Evolutionary conservation across 1,140 invertebrate species (phyloP), one percentile per base, ranked within the genome.

Genomic region (Cryptotermes secundus): DNA sequence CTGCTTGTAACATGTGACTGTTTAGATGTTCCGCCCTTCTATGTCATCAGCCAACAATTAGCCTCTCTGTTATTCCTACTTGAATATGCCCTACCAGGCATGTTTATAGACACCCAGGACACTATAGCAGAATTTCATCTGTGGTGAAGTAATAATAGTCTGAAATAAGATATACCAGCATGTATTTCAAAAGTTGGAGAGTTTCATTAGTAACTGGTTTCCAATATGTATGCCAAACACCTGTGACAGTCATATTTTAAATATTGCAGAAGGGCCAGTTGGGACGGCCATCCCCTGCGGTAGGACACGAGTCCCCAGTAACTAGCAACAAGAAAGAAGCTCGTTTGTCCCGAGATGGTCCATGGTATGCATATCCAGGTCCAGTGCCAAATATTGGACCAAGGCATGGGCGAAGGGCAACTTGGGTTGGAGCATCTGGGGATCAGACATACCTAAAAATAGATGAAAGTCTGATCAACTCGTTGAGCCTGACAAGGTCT

Each of bases 371-470:
- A 84, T 93, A 94, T 35, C 97, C 97, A 1, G 96, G 94, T 14
- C 90, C 93, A 34, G 94, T 99, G 19, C 94, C 96, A 22, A 94
- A 96, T 79, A 91, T 97, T 80, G 96, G 96, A 0, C 93, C 95
- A 0, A 92, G 92, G 80, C 93, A 93, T 91, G 95, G 94, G 12
- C 93, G 96, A 86, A 93, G 96, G 88, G 98, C 97, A 0, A 97
- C 96, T 4, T 99, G 97, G 97, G 93, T 99, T 42, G 95, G 96
- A 3, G 98, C 98, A 34, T 97, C 96, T 45, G 97, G 96, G 1
- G 98, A 99, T 91, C 96, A 98, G 89, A 99, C 98, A 4, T 98
- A 97, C 87, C 91, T 99, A 31, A 97, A 98, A 89, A 94, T 98
- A 79, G 98, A 99, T 87, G 97, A 99, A 89, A 94, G 94, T 53